A percentile compares a stretch with the other conserved stretches of the same genome.
Conservation (phyloP, 1,140 invertebrate species). For the Daktulosphaira vitifoliae region DNA sequence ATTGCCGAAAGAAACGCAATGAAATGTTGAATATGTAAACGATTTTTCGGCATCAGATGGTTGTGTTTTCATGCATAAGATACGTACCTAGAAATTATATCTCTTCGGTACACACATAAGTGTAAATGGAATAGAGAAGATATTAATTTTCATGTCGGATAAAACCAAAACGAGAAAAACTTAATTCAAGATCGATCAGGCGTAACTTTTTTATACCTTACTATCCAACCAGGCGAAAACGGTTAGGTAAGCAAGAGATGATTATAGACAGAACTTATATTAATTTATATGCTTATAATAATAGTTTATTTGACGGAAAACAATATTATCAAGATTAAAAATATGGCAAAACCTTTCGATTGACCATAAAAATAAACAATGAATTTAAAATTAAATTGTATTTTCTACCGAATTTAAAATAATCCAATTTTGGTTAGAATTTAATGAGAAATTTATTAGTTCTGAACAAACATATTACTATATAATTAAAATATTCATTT, state of each 20-base stretch:
- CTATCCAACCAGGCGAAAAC: constrained; percentile 7
- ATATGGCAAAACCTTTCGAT: too few species aligned
- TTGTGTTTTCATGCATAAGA: constrained; percentile 13
- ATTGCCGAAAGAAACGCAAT: not conserved
- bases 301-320: too few species aligned
- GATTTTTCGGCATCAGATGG: not conserved
- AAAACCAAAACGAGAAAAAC: not conserved
- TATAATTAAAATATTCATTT: too few species aligned
- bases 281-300: constrained; percentile 16
- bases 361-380: too few species aligned
- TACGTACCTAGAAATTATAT: too few species aligned
- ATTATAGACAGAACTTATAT: not conserved
- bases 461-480: too few species aligned
- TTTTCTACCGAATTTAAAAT: too few species aligned
- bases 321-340: too few species aligned
- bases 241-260: not conserved
- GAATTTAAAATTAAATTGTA: too few species aligned
- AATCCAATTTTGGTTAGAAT: too few species aligned
- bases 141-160: constrained; percentile 11
- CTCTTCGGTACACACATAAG: too few species aligned
- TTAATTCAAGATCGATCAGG: constrained; percentile 26
- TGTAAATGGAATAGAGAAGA: not conserved
- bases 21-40: constrained; percentile 8
- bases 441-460: too few species aligned
- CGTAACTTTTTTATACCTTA: not conserved